Base-by-base conservation (phyloP, 1,140 invertebrate species). In the Myzus persicae region DNA sequence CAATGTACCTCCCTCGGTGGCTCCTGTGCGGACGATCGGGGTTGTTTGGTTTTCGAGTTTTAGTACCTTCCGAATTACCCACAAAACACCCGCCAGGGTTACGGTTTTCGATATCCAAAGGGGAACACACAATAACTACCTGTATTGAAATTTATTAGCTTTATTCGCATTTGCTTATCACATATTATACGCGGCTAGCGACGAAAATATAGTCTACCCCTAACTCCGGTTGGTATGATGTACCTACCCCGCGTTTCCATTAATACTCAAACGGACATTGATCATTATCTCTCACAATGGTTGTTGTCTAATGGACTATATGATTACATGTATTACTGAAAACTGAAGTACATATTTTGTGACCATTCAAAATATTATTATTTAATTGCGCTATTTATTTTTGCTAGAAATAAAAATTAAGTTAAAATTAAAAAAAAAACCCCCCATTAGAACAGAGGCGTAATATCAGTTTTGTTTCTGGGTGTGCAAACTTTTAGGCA, bases 101-200 rank as follows among this genome's bases (percentile, higher is more conserved):
- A 42, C 8, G 76, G 44, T 91, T 76, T 24, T 22, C 90, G 67
- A 44, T 91, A 44, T 36, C 31, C 40, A 2, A 14, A 81, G 38
- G 54, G 67, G 2, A 76, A 9, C 54, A 76, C 11, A 90, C 18
- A 67, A 42, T 91, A 26, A 91, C 42, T n/a, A 91, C 18, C 31
- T 24, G 22, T 46, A 76, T 91, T 91, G 59, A 91, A 91, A 91
- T 91, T 91, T 91, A 91, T 91, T 91, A 38, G 90, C 26, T 42
- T 24, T 76, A 91, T 6, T 90, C 42, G n/a, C 54, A 90, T 59
- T 59, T 67, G 90, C 54, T 67, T 76, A 91, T 91, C 40, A 91
- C 18, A 88, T 42, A 36, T 18, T 42, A 36, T 18, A 85, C 40
- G 46, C n/a, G 40, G 42, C 31, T 38, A 48, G 24, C n/a, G 24